A percentile compares a stretch with the other conserved stretches of the same genome.
These are phyloP conservation scores for Dinocampus coccinellae DNA, from an alignment of 2,888 invertebrate genomes.

Conservation along the genomic window DNA sequence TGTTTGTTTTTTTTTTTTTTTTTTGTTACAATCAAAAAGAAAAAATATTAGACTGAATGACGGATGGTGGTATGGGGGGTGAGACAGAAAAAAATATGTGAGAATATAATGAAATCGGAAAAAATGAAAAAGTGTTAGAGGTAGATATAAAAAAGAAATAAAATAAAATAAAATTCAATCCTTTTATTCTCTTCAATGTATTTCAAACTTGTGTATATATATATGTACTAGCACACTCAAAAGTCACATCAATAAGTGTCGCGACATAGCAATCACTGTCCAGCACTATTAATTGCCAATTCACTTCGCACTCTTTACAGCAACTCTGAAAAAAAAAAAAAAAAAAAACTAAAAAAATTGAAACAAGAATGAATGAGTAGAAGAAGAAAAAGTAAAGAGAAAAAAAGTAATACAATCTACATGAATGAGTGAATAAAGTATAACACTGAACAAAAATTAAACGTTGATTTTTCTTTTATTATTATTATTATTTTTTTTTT, in stretches of 20 bases:
- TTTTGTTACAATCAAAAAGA: too few species aligned
- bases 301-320: not conserved
- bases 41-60: too few species aligned
- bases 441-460: not conserved
- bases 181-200: not conserved
- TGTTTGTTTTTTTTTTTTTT: too few species aligned
- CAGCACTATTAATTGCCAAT: constrained; percentile 4
- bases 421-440: not conserved
- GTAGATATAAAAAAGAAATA: not conserved
- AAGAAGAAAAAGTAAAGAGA: too few species aligned
- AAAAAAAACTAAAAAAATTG: not conserved
- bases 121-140: not conserved
- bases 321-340: not conserved
- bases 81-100: not conserved
- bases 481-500: not conserved
- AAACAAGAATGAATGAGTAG: not conserved
- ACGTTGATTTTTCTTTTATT: not conserved
- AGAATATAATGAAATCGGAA: not conserved
- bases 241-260: constrained; percentile 13
- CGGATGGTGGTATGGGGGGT: too few species aligned
- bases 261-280: constrained; percentile 1
- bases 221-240: not conserved
- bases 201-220: too few species aligned
- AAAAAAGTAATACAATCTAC: too few species aligned
- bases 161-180: not conserved